Percentiles rank a stretch among this genome's conserved stretches.
Conservation (phyloP, 2,797 vertebrate genomes). For the Hoplostethus mediterraneus region DNA sequence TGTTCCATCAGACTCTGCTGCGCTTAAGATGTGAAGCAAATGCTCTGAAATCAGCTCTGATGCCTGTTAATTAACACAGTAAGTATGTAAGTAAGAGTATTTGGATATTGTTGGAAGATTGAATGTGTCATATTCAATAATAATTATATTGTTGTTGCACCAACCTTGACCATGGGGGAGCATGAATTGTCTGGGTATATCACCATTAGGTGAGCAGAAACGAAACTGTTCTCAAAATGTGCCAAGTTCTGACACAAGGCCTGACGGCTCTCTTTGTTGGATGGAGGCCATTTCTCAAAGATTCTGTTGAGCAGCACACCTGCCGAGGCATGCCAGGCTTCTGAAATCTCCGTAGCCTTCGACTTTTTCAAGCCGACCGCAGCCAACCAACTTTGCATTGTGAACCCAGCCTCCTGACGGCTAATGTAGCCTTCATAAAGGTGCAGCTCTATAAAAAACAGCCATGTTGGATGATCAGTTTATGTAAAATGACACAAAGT, state of each 20-base stretch:
- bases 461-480: background rate
- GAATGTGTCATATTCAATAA: background rate
- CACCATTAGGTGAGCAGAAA: rapidly evolving
- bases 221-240: rapidly evolving
- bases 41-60: slow-evolving; percentile 60
- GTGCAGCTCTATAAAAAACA: slow-evolving; percentile 69
- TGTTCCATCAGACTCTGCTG: slow-evolving; percentile 12
- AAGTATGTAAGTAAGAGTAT: background rate
- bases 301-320: slow-evolving; percentile 60
- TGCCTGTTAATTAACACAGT: slow-evolving; percentile 50
- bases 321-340: slow-evolving; percentile 68
- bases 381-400: rapidly evolving
- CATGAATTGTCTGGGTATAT: rapidly evolving
- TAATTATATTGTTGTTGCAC: slow-evolving; percentile 24
- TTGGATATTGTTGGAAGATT: rapidly evolving
- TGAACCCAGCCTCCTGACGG: background rate
- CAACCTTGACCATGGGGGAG: slow-evolving; percentile 43
- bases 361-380: rapidly evolving
- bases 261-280: slow-evolving; percentile 33
- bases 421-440: slow-evolving; percentile 76
- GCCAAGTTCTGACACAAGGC: slow-evolving; percentile 20
- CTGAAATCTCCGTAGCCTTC: slow-evolving; percentile 6
- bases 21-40: slow-evolving; percentile 65
- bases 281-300: slow-evolving; percentile 69
- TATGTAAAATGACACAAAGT: background rate